Evolutionary conservation across 2,113 vertebrate genomes (phyloP).

Genomic region (Phrynocephalus versicolor): DNA sequence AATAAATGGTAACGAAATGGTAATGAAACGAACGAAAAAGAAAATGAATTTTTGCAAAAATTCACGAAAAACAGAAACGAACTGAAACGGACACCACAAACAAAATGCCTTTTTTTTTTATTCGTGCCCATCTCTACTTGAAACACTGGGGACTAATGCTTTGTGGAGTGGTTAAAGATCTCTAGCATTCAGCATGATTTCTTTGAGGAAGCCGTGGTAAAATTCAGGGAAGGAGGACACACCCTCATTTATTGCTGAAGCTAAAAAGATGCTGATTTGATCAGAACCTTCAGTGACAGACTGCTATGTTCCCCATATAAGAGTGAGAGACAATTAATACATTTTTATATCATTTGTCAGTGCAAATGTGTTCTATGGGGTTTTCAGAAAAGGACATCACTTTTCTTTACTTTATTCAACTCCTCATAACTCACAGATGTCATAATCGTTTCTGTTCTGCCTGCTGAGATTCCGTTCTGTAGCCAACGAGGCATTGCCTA

Average conservation of each 20-base stretch:
- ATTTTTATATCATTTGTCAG: neutral
- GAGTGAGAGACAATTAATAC: too few species aligned
- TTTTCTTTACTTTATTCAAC: neutral
- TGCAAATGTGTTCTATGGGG: neutral
- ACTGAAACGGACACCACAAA: too few species aligned
- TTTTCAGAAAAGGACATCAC: neutral
- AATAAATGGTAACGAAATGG: too few species aligned
- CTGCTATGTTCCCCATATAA: neutral
- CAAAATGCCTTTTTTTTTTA: too few species aligned
- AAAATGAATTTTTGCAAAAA: too few species aligned
- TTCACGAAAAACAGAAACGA: too few species aligned
- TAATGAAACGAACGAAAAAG: too few species aligned
- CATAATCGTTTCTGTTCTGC: neutral
- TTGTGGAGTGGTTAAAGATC: neutral
- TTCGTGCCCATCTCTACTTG: too few species aligned
- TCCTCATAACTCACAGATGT: neutral
- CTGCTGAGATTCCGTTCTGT: constrained; percentile 1
- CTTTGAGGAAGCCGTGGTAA: neutral
- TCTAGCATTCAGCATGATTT: neutral
- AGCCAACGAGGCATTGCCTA: constrained; percentile 7
- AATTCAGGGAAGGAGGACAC: neutral
- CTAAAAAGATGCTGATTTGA: neutral
- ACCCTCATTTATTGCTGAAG: neutral
- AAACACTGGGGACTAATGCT: neutral
- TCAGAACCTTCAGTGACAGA: neutral